Evolutionary conservation across 2,888 invertebrate genomes (phyloP), one percentile per base, ranked within the genome.

Genomic region (Polylopha cassiicola): DNA sequence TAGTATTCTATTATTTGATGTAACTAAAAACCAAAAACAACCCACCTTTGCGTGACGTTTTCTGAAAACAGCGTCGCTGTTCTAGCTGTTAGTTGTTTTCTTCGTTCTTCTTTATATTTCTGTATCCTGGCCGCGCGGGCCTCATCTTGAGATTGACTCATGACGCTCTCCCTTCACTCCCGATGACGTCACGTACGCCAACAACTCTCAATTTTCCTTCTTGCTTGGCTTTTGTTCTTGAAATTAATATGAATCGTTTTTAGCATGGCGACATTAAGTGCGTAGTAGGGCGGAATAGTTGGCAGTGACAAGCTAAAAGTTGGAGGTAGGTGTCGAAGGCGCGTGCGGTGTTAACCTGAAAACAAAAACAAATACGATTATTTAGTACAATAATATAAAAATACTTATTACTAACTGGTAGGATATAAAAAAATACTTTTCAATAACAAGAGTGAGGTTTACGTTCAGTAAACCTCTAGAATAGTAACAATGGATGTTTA

Each of bases 21-120:
- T 3, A 46, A 46, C 13, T 1, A 1, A 13, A 17, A 18, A 36
- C 14, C 23, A 17, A 4, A 15, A 44, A 48, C n/a, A n/a, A 41
- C 67, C 49, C 43, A 85, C 85, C 84, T 73, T 50, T 82, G 81
- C 53, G 85, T 82, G 45, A 92, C 88, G 65, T 90, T 88, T 39
- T 91, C 89, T 50, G 90, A 89, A 61, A 92, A 88, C 53, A 92
- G 87, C 42, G 78, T 73, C 22, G 82, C 81, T 30, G 84, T 81
- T 54, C 87, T 88, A n/a, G 88, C 87, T 21, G 89, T 90, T 45
- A 92, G 76, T 68, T 92, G 91, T 55, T 87, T 88, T 45, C 90
- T 86, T 37, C 92, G 82, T 63, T 92, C 91, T 59, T 92, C 92
- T 67, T 92, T 92, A 73, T 92, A 92, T 55, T 88, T 88, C 55